Evolutionary conservation across 2,113 vertebrate species (phyloP).

Genomic region (Pleuronectes platessa): DNA sequence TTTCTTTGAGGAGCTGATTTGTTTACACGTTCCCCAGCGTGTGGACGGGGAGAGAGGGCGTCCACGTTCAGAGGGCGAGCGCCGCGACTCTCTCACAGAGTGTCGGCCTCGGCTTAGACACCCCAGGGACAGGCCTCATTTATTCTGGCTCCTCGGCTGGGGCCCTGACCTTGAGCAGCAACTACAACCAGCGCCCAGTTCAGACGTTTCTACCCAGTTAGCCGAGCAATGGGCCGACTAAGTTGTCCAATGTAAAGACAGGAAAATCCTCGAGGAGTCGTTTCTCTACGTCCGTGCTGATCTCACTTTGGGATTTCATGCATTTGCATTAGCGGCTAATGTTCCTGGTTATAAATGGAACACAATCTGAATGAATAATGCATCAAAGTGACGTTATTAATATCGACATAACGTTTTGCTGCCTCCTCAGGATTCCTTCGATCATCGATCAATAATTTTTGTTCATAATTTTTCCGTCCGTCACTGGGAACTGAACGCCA

Average conservation of each 20-base stretch:
- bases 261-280: constrained; percentile 7
- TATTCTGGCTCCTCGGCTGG: constrained; percentile 55
- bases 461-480: constrained; percentile 1
- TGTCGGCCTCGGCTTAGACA: constrained; percentile 36
- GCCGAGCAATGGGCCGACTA: constrained; percentile 34
- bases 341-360: constrained; percentile 18
- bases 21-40: constrained; percentile 17
- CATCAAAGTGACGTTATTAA: constrained; percentile 50
- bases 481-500: constrained; percentile 13
- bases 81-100: constrained; percentile 63
- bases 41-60: constrained; percentile 9
- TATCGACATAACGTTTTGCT: constrained; percentile 43
- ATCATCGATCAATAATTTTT: constrained; percentile 1
- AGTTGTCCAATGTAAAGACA: constrained; percentile 11
- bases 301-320: background rate
- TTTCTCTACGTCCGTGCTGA: constrained; percentile 3
- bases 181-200: constrained; percentile 36
- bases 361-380: constrained; percentile 27
- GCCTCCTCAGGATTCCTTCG: constrained; percentile 2
- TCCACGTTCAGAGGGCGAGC: constrained; percentile 25
- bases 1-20: constrained; percentile 24
- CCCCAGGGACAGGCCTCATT: constrained; percentile 68
- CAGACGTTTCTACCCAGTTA: constrained; percentile 55
- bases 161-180: constrained; percentile 67
- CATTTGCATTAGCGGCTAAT: background rate